A percentile compares a stretch with the other conserved stretches of the same genome.
Evolutionary conservation across 1,140 invertebrate genomes (phyloP).

Genomic region (Leptestheria dahalacensis): DNA sequence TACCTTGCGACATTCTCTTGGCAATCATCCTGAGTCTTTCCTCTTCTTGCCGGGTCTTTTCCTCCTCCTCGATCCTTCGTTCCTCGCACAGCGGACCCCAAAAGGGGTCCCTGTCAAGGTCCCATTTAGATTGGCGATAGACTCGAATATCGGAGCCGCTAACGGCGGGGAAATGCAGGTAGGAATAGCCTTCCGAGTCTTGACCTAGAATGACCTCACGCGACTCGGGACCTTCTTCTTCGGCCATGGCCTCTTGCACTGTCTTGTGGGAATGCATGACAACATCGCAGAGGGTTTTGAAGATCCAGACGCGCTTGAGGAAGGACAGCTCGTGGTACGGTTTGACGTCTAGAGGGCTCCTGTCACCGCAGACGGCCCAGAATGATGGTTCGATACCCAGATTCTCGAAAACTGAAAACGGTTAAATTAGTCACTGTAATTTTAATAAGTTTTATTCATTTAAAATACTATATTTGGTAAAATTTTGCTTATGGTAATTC

Average conservation of each 20-base stretch:
- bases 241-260: constrained; percentile 29
- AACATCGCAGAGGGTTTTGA: constrained; percentile 43
- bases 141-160: constrained; percentile 38
- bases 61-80: constrained; percentile 3
- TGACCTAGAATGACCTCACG: constrained; percentile 32
- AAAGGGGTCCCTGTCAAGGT: constrained; percentile 7
- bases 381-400: constrained; percentile 37
- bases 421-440: constrained; percentile 16
- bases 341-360: constrained; percentile 32
- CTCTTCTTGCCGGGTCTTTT: constrained; percentile 8
- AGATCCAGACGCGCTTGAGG: constrained; percentile 39
- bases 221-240: constrained; percentile 27
- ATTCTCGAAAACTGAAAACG: constrained; percentile 32
- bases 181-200: constrained; percentile 38
- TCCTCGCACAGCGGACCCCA: constrained; percentile 9
- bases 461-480: background rate
- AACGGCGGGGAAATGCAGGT: constrained; percentile 43
- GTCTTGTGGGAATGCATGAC: constrained; percentile 33
- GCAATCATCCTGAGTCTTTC: background rate
- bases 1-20: background rate
- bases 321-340: constrained; percentile 40
- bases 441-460: constrained; percentile 1
- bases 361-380: constrained; percentile 34
- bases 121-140: constrained; percentile 31
- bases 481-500: too few species aligned